Evolutionary conservation across 2,888 invertebrate species (phyloP), one percentile per base, ranked within the genome.

Genomic region (Steinernema carpocapsae): DNA sequence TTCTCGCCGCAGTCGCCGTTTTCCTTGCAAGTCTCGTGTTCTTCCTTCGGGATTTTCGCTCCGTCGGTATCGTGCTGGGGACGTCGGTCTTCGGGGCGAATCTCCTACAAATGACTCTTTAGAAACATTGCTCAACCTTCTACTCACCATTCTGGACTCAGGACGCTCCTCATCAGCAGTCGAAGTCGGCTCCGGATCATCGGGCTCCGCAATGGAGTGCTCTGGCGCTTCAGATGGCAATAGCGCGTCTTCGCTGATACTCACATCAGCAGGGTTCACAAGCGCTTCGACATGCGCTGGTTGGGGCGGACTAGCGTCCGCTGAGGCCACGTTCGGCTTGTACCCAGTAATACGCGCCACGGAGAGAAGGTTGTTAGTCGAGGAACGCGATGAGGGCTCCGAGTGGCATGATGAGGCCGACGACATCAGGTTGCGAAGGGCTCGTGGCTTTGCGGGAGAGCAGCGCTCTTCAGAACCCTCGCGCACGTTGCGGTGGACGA

Each of bases 161-260:
- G 64, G 64, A 32, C 64, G 64, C 24, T 56, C 56, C 12, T 29
- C 64, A 64, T 22, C 64, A 32, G 64, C 64, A 12, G 64, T 64
- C 2, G 17, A 26, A 26, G 64, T 64, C 1, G 64, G 64, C 17
- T 64, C 64, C 14, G 64, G 64, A 17, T 64, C 32, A n/a, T 29
- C 26, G 1, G 64, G 64, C n/a, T 64, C 64, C 1, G 26, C n/a
- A 32, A 32, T 17, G 6, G 64, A 26, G 7, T 26, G 64, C 19
- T 64, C 64, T 14, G 37, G 32, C 14, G 17, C 64, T 17, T 64
- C 64, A 32, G 32, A 29, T 2, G 64, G 64, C 32, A 64, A 17
- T 32, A 64, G 37, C 2, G 64, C 64, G 7, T 64, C 64, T 19
- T 64, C 64, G 19, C 10, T 19, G 3, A 64, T 64, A 17, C 64